Conservation (phyloP, 2,888 invertebrate species). For the Pyrochroa serraticornis region DNA sequence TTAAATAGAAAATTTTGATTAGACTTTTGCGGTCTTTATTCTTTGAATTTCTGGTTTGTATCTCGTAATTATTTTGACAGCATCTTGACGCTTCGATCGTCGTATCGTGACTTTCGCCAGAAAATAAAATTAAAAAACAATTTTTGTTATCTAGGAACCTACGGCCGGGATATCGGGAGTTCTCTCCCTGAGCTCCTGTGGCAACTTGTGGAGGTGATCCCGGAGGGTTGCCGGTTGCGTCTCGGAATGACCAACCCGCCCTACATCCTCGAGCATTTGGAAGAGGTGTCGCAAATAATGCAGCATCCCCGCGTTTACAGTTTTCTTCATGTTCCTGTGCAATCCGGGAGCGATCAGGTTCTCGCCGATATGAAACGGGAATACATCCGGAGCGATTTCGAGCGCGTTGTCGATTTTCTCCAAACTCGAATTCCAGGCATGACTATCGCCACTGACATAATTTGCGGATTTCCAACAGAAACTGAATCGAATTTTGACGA, state of each 20-base stretch:
- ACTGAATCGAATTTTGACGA: conserved; percentile 87
- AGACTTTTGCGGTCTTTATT: too few species aligned
- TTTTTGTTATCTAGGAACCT: conserved; percentile 67
- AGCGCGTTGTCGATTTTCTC: conserved; percentile 84
- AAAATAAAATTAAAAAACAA: background rate
- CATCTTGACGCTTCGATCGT: too few species aligned
- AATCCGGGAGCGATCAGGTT: conserved; percentile 95
- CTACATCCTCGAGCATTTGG: conserved; percentile 93
- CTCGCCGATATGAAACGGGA: conserved; percentile 95
- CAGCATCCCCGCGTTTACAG: conserved; percentile 89
- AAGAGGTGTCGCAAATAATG: conserved; percentile 87
- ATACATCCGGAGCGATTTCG: conserved; percentile 89
- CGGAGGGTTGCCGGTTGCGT: conserved; percentile 78
- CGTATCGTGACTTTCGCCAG: too few species aligned
- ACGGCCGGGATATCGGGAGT: conserved; percentile 92
- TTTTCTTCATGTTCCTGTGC: conserved; percentile 97
- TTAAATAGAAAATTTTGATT: too few species aligned
- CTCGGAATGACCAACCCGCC: conserved; percentile 99
- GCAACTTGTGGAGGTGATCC: conserved; percentile 80
- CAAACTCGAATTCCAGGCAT: conserved; percentile 81
- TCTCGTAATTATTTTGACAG: too few species aligned
- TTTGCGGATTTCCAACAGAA: conserved; percentile 98
- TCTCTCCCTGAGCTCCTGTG: conserved; percentile 86
- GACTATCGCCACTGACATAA: conserved; percentile 96
- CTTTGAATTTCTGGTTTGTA: too few species aligned